Conservation (phyloP, 1,140 invertebrate species). For the Drosophila kurseongensis region DNA sequence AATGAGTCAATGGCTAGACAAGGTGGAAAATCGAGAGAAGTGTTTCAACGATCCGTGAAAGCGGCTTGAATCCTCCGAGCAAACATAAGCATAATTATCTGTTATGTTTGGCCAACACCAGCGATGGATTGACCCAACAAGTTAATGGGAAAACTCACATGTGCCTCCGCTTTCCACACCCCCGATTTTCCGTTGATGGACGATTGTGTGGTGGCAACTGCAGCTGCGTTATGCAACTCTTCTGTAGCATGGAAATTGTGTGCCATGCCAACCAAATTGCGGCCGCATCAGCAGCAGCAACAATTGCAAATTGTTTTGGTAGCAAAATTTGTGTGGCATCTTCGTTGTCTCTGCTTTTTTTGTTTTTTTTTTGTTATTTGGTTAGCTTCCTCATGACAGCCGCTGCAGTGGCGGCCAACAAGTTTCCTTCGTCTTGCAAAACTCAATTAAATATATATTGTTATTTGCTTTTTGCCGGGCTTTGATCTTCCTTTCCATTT, state of each 20-base stretch:
- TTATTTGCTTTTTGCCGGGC: slow-evolving; percentile 4
- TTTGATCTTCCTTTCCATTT: slow-evolving; percentile 51
- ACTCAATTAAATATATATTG: slow-evolving; percentile 58
- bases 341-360: slow-evolving; percentile 15
- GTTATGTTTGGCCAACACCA: slow-evolving; percentile 44
- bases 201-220: slow-evolving; percentile 43
- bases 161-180: slow-evolving; percentile 11
- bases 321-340: slow-evolving; percentile 60
- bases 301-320: slow-evolving; percentile 78
- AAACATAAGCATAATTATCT: slow-evolving; percentile 44
- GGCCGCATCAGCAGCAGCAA: slow-evolving; percentile 59
- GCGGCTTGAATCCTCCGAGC: slow-evolving; percentile 7
- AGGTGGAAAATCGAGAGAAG: slow-evolving; percentile 20
- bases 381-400: slow-evolving; percentile 24
- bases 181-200: slow-evolving; percentile 23
- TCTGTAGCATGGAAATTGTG: slow-evolving; percentile 54
- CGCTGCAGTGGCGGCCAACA: slow-evolving; percentile 35
- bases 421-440: slow-evolving; percentile 50
- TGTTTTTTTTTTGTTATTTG: slow-evolving; percentile 4
- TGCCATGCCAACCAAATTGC: slow-evolving; percentile 68
- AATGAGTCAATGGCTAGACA: slow-evolving; percentile 11
- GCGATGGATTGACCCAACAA: slow-evolving; percentile 51
- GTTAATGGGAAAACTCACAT: slow-evolving; percentile 57
- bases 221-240: slow-evolving; percentile 56
- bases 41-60: slow-evolving; percentile 33